A percentile compares a stretch with the other conserved stretches of the same genome.
These are phyloP conservation scores for Lagopus leucura DNA, from an alignment of 2,113 vertebrate species.

Conservation along the genomic window DNA sequence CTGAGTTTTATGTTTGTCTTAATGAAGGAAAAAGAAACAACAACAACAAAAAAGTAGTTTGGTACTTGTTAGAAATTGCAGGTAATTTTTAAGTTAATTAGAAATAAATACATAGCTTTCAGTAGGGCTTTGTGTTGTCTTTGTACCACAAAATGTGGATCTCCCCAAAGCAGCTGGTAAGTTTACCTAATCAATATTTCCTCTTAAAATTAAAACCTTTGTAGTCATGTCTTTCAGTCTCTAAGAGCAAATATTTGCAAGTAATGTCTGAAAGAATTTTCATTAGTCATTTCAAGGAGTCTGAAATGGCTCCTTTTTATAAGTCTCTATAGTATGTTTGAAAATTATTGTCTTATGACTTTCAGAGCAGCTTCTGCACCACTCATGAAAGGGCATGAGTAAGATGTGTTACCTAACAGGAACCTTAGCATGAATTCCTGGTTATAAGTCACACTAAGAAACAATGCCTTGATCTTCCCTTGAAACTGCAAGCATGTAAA, in stretches of 20 bases:
- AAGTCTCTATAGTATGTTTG: not conserved
- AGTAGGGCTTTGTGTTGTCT: not conserved
- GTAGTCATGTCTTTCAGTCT: not conserved
- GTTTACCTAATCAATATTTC: not conserved
- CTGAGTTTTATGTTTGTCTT: not conserved
- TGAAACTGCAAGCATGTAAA: slow-evolving; percentile 34
- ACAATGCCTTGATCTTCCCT: slow-evolving; percentile 54
- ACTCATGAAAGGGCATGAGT: slow-evolving; percentile 58
- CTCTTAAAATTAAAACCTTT: slow-evolving; percentile 20
- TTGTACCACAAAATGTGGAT: not conserved
- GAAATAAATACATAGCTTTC: not conserved
- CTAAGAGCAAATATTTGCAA: not conserved
- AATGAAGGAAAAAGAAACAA: not conserved
- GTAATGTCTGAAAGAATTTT: not conserved
- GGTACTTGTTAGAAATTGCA: not conserved
- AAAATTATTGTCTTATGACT: slow-evolving; percentile 4
- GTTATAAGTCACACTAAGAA: slow-evolving; percentile 52
- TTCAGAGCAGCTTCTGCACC: slow-evolving; percentile 6
- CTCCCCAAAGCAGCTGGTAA: not conserved
- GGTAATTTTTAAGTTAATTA: not conserved
- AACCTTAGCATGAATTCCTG: slow-evolving; percentile 68
- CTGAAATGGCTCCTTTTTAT: slow-evolving; percentile 5
- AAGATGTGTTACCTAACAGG: slow-evolving; percentile 60
- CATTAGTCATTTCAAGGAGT: slow-evolving; percentile 27
- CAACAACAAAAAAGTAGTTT: not conserved